A percentile compares a stretch with the other conserved stretches of the same genome.
phyloP scores from a whole-genome alignment of 2,113 vertebrate species.

The Heptranchias perlo region DNA sequence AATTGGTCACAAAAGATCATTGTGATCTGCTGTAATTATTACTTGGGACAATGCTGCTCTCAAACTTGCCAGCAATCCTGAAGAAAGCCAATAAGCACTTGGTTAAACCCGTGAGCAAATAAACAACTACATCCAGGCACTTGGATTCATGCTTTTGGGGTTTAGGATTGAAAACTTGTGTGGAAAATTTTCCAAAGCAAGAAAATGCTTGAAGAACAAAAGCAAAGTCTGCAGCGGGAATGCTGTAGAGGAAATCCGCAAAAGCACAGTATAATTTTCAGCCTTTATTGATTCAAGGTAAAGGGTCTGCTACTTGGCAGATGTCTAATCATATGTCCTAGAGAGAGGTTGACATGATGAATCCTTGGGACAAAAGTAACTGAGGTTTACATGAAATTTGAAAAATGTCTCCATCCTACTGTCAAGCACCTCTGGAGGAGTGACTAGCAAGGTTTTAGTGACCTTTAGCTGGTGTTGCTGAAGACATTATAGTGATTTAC shows the following conservation, averaged over 20 bases:
- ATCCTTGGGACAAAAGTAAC: not conserved
- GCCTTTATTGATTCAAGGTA: not conserved
- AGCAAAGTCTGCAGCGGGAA: not conserved
- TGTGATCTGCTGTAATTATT: not conserved
- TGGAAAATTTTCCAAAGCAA: not conserved
- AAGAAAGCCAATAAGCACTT: not conserved
- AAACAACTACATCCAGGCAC: not conserved
- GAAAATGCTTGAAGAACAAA: not conserved
- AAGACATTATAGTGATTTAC: not conserved
- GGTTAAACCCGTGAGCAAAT: not conserved
- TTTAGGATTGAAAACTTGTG: not conserved
- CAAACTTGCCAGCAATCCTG: not conserved
- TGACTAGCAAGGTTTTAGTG: not conserved
- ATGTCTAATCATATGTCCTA: not conserved
- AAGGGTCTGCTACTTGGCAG: not conserved
- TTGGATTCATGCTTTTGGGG: not conserved
- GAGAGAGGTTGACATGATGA: not conserved
- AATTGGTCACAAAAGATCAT: not conserved
- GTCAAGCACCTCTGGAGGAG: not conserved
- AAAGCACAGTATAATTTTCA: not conserved
- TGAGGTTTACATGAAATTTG: not conserved
- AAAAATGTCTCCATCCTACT: not conserved
- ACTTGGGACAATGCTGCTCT: not conserved
- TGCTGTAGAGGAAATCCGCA: not conserved
- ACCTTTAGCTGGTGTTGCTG: not conserved